Base-by-base conservation (phyloP, 92 coral and sea anemone species). In the Porites divaricata region DNA sequence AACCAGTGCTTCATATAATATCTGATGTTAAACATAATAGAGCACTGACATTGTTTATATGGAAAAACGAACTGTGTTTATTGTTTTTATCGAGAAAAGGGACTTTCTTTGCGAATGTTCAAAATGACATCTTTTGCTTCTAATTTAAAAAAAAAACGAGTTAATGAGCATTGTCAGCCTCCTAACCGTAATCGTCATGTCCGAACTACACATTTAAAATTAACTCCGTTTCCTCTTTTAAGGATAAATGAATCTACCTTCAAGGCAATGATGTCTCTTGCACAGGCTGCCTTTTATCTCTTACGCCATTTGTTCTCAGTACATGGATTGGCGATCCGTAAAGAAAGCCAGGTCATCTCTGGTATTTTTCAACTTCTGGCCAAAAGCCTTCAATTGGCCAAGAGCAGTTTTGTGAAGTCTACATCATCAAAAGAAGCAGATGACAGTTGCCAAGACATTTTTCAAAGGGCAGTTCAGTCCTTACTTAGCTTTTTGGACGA, bases 231-330 rank as follows among this genome's bases (percentile, higher is more conserved):
- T 58, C 15, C 9, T 2, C 45, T 63, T 20, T 9, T 6, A 35
- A 81, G 85, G 58, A 3, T 8, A 77, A 35, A 56, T 0, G 41
- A 49, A 2, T 41, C 54, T 69, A 50, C 41, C 6, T 81, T 2
- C 15, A 62, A 70, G 41, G 70, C 7, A 8, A 56, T 70, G 70
- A 35, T 21, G 49, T 81, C 85, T 10, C 22, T 81, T 9, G 77
- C 85, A 25, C 25, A 58, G 25, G 85, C 85, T 16, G 41, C 69
- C 25, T 70, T 35, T 24, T 77, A 81, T 26, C 70, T 81, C 0
- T 16, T 70, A 0, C 53, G 20, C 4, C 49, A 81, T 12, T 10
- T 81, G 14, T 59, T 81, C 15, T 22, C 53, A 70, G 57, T 2
- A 21, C 19, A 70, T 10, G 49, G 15, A 5, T 28, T 58, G 22